These are phyloP conservation scores for Dione vanillae DNA, from an alignment of 2,888 invertebrate species.

Conservation along the genomic window DNA sequence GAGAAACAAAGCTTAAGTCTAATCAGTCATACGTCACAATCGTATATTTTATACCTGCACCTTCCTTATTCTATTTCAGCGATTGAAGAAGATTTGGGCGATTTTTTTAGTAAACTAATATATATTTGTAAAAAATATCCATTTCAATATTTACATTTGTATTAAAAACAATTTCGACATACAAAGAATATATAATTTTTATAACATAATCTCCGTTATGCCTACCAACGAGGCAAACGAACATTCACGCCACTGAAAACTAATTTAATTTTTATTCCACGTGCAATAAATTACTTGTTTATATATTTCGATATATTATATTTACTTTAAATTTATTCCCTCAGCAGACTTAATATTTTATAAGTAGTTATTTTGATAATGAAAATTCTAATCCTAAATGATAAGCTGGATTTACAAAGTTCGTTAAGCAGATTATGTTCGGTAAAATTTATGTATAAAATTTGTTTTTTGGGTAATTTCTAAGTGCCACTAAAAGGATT, in stretches of 20 bases:
- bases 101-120: too few species aligned
- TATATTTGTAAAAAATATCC: too few species aligned
- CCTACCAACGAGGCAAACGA: not conserved
- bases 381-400: slow-evolving; percentile 24
- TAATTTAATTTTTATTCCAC: slow-evolving; percentile 32
- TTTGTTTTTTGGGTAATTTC: slow-evolving; percentile 15
- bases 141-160: too few species aligned
- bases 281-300: slow-evolving; percentile 15
- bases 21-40: slow-evolving; percentile 29
- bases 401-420: slow-evolving; percentile 16
- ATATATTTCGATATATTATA: not conserved
- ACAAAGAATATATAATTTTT: not conserved
- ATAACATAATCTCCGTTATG: not conserved
- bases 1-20: slow-evolving; percentile 16
- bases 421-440: slow-evolving; percentile 20
- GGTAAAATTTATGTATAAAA: slow-evolving; percentile 15
- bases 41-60: slow-evolving; percentile 30
- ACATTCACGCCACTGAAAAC: slow-evolving; percentile 19
- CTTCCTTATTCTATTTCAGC: slow-evolving; percentile 31
- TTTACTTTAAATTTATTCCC: not conserved
- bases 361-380: slow-evolving; percentile 23
- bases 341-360: not conserved
- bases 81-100: slow-evolving; percentile 30
- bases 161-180: too few species aligned
- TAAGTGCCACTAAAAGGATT: slow-evolving; percentile 21